Conservation (phyloP, 2,888 invertebrate genomes). For the Hydrotaea cyrtoneurina region DNA sequence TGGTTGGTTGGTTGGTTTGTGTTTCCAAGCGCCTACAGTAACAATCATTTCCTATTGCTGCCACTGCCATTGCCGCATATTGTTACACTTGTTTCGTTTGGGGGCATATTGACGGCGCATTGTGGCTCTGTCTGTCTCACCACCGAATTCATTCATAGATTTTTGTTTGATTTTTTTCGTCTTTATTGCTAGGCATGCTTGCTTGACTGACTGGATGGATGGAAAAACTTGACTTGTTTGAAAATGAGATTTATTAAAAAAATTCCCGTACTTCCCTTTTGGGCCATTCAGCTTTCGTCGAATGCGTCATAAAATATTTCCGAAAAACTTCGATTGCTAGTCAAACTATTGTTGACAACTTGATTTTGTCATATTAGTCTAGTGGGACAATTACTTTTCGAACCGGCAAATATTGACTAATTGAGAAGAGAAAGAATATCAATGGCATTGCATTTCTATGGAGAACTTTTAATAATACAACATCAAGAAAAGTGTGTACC, state of each 20-base stretch:
- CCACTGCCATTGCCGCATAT: conserved; percentile 31
- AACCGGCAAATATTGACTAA: not conserved
- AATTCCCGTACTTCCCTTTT: not conserved
- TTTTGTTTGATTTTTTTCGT: not conserved
- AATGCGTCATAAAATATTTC: not conserved
- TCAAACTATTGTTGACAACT: not conserved
- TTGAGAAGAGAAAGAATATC: not conserved
- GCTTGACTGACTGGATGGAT: not conserved
- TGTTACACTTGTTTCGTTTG: conserved; percentile 50
- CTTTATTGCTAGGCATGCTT: not conserved
- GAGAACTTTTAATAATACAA: no score
- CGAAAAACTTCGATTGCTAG: conserved; percentile 1
- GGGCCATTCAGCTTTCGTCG: not conserved
- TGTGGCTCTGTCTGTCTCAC: not conserved
- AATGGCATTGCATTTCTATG: not conserved
- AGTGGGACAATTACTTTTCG: not conserved
- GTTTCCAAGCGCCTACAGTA: conserved; percentile 60
- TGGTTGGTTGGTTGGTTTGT: not conserved
- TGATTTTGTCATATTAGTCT: not conserved
- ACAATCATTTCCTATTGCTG: conserved; percentile 61
- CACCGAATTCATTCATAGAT: not conserved
- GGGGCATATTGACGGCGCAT: conserved; percentile 7
- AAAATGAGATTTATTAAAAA: conserved; percentile 8
- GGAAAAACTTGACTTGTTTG: not conserved
- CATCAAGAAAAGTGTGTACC: no score